Evolutionary conservation across 2,888 invertebrate genomes (phyloP).

Genomic region (Cremastobaeus sp.): DNA sequence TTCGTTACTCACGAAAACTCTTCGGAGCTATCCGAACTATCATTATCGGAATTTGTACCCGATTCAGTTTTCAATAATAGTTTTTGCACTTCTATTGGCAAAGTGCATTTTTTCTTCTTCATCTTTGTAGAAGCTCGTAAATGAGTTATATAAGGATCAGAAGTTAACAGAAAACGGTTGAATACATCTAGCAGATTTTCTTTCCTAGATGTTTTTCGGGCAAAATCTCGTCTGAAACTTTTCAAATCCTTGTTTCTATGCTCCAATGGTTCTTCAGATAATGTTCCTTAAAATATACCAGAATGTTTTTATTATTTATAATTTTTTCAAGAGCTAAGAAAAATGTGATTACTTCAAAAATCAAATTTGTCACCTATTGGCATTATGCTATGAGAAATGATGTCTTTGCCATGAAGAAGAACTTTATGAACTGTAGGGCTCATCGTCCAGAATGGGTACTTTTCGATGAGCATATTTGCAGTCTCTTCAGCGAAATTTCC

Average conservation of each 20-base stretch:
- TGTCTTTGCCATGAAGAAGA: constrained; percentile 11
- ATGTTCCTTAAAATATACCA: too few species aligned
- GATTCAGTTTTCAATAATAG: neutral
- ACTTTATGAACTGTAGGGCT: constrained; percentile 26
- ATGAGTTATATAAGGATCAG: constrained; percentile 15
- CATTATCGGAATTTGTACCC: neutral
- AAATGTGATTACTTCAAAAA: too few species aligned
- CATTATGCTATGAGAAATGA: too few species aligned
- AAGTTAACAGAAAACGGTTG: constrained; percentile 27
- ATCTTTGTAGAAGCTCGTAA: constrained; percentile 9
- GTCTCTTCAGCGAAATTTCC: constrained; percentile 10
- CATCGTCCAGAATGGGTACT: constrained; percentile 8
- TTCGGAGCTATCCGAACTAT: neutral
- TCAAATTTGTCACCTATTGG: too few species aligned
- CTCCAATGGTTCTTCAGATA: too few species aligned
- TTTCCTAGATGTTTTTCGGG: constrained; percentile 18
- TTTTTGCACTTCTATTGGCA: neutral
- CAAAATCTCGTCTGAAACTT: constrained; percentile 10
- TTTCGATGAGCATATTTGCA: neutral
- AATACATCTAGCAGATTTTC: constrained; percentile 24
- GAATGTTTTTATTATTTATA: too few species aligned
- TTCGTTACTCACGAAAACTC: too few species aligned
- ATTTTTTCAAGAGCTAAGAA: neutral
- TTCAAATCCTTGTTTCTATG: constrained; percentile 34
- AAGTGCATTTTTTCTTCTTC: constrained; percentile 1